A percentile compares a stretch with the other conserved stretches of the same genome.
phyloP scores from a whole-genome alignment of 2,888 invertebrate species.

The Brachycybe producta region DNA sequence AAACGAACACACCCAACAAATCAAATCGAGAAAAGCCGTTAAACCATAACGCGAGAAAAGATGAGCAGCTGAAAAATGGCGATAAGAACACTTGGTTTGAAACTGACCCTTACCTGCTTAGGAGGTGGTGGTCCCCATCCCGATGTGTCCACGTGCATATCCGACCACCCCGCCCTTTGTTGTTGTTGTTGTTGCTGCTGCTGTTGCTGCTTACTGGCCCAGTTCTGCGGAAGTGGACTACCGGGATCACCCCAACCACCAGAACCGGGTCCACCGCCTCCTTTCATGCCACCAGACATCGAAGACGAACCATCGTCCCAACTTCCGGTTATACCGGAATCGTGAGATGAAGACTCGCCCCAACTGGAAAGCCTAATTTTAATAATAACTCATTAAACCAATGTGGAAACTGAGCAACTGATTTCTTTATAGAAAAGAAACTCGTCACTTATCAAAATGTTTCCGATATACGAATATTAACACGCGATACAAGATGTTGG shows the following conservation, averaged over 20 bases:
- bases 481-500: too few relatives aligned
- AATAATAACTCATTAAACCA: too few relatives aligned
- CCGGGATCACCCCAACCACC: constrained; percentile 28
- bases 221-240: constrained; percentile 36
- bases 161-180: constrained; percentile 38
- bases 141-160: constrained; percentile 47
- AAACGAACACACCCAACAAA: not conserved
- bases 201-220: constrained; percentile 38
- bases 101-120: constrained; percentile 22
- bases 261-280: constrained; percentile 35
- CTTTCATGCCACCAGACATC: constrained; percentile 35
- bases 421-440: too few relatives aligned
- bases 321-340: constrained; percentile 16
- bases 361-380: constrained; percentile 21
- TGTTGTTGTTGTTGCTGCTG: too few relatives aligned
- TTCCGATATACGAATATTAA: too few relatives aligned
- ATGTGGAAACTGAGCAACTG: too few relatives aligned
- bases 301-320: constrained; percentile 23
- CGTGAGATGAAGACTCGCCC: constrained; percentile 27
- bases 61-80: too few relatives aligned
- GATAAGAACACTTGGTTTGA: not conserved
- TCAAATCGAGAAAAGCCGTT: not conserved
- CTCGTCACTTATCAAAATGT: too few relatives aligned
- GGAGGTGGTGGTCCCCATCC: constrained; percentile 48
- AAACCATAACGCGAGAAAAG: not conserved